Evolutionary conservation across 2,888 invertebrate genomes (phyloP).

Genomic region (Cerceris rybyensis): DNA sequence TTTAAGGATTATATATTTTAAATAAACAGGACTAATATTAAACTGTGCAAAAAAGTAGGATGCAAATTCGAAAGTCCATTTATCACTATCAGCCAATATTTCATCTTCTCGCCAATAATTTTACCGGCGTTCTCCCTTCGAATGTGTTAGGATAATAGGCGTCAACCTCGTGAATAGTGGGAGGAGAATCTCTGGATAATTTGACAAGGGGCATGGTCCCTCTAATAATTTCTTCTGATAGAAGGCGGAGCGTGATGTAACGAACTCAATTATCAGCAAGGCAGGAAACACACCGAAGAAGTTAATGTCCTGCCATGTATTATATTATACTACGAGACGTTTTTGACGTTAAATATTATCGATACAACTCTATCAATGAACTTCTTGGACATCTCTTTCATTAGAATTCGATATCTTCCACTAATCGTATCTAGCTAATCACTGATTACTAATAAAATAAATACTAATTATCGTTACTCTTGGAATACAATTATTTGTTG

Average conservation of each 20-base stretch:
- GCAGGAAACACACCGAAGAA: neutral
- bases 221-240: conserved; percentile 47
- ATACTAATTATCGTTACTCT: no score
- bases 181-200: conserved; percentile 51
- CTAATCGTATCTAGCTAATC: no score
- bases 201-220: conserved; percentile 52
- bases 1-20: no score
- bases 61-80: no score
- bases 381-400: no score
- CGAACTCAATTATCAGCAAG: conserved; percentile 9
- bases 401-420: no score
- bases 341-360: neutral
- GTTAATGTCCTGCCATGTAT: neutral
- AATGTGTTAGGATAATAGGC: conserved; percentile 40
- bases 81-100: neutral
- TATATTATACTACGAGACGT: neutral
- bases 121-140: conserved; percentile 12
- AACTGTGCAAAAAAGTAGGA: no score
- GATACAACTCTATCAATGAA: no score
- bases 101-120: neutral
- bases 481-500: no score
- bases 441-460: no score
- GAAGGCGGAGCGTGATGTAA: conserved; percentile 35
- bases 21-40: no score
- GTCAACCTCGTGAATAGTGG: conserved; percentile 45